Percentiles rank a stretch among this genome's conserved stretches.
Evolutionary conservation across 2,113 vertebrate genomes (phyloP).

Genomic region (Plestiodon gilberti): DNA sequence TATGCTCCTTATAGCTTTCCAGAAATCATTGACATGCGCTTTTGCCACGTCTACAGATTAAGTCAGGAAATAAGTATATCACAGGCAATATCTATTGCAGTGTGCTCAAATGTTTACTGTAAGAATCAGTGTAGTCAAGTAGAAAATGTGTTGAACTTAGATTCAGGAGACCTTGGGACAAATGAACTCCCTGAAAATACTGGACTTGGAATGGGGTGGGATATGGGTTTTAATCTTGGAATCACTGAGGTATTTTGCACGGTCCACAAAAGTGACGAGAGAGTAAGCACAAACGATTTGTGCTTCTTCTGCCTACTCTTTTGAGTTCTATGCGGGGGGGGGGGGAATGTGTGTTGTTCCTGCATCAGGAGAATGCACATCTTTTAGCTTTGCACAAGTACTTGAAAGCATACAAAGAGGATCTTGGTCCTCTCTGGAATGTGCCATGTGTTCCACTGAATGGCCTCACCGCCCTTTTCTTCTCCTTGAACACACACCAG

Average conservation of each 20-base stretch:
- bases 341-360: not conserved
- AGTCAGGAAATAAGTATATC: constrained; percentile 54
- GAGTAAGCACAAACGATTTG: not conserved
- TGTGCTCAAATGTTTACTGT: constrained; percentile 20
- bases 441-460: not conserved
- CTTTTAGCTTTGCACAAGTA: not conserved
- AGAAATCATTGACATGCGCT: constrained; percentile 61
- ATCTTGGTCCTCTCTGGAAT: not conserved
- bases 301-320: not conserved
- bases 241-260: not conserved
- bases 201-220: not conserved
- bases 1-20: constrained; percentile 44
- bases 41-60: constrained; percentile 47
- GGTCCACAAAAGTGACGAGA: not conserved
- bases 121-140: constrained; percentile 47
- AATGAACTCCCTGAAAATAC: not conserved
- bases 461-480: not conserved
- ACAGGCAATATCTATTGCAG: constrained; percentile 42
- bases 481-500: no score
- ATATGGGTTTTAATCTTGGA: not conserved
- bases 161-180: constrained; percentile 4
- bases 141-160: constrained; percentile 34
- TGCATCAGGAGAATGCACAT: not conserved
- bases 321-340: not conserved
- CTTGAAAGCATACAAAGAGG: not conserved